phyloP scores from a whole-genome alignment of 1,140 invertebrate genomes.

The Limonius californicus region DNA sequence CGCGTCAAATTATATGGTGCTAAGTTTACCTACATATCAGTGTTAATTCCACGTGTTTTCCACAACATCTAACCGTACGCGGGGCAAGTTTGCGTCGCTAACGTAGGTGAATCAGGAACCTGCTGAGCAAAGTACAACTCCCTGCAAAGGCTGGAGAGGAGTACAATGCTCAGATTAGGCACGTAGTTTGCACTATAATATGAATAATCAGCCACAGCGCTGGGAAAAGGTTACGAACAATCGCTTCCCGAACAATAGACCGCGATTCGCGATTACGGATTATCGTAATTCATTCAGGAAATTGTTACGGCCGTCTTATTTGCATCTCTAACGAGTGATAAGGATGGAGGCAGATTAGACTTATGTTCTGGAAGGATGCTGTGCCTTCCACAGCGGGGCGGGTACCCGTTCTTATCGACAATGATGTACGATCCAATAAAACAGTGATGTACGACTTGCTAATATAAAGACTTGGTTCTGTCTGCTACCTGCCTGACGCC shows the following conservation, averaged over 20 bases:
- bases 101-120: background rate
- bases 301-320: conserved; percentile 31
- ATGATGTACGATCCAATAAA: conserved; percentile 17
- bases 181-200: conserved; percentile 10
- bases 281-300: conserved; percentile 25
- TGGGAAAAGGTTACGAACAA: conserved; percentile 14
- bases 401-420: conserved; percentile 8
- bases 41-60: background rate
- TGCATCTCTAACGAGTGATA: conserved; percentile 31
- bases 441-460: conserved; percentile 12
- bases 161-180: conserved; percentile 6
- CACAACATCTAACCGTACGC: background rate
- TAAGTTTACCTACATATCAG: conserved; percentile 6
- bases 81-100: background rate
- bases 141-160: background rate
- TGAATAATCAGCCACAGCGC: conserved; percentile 2
- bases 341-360: conserved; percentile 7
- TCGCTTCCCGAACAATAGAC: conserved; percentile 16
- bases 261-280: conserved; percentile 25
- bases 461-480: conserved; percentile 3
- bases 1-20: background rate
- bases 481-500: background rate
- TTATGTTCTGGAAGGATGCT: conserved; percentile 5
- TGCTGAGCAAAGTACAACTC: conserved; percentile 3
- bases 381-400: background rate